Evolutionary conservation across 1,140 invertebrate genomes (phyloP).

Genomic region (Hyphantria cunea): DNA sequence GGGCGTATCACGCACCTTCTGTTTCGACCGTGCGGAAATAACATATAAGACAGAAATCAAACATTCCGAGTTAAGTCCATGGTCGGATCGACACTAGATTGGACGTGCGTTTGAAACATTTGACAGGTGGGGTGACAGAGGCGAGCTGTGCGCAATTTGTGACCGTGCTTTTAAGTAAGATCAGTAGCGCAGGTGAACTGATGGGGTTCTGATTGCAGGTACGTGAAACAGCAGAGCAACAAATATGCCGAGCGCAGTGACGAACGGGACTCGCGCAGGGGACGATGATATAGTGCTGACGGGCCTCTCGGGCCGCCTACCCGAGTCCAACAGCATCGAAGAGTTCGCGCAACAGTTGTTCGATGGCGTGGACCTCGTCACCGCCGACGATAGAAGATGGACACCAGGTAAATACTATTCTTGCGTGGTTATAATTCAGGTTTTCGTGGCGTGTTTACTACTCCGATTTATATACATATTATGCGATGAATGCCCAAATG

Average conservation of each 20-base stretch:
- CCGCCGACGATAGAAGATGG: slow-evolving; percentile 91
- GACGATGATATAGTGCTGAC: slow-evolving; percentile 92
- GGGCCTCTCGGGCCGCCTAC: slow-evolving; percentile 94
- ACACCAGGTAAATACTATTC: slow-evolving; percentile 47
- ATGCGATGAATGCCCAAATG: no score
- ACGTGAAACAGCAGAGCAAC: slow-evolving; percentile 9
- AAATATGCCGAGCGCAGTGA: slow-evolving; percentile 58
- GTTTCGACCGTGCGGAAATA: slow-evolving; percentile 19
- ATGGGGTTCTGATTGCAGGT: slow-evolving; percentile 14
- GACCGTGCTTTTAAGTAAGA: no score
- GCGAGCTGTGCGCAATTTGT: no score
- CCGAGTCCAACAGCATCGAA: slow-evolving; percentile 92
- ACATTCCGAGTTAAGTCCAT: slow-evolving; percentile 6
- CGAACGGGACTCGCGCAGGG: slow-evolving; percentile 46
- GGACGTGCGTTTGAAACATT: background rate
- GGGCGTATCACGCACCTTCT: slow-evolving; percentile 39
- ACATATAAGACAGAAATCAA: slow-evolving; percentile 9
- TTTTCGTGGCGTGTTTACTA: no score
- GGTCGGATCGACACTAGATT: background rate
- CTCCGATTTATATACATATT: no score
- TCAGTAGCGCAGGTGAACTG: no score
- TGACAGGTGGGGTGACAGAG: slow-evolving; percentile 6
- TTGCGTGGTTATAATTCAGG: background rate
- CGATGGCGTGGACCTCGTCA: slow-evolving; percentile 93
- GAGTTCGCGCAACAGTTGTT: slow-evolving; percentile 92